Percentiles rank a stretch among this genome's conserved stretches.
Conservation (phyloP, 1,140 invertebrate species). For the Drosophila aff. region DNA sequence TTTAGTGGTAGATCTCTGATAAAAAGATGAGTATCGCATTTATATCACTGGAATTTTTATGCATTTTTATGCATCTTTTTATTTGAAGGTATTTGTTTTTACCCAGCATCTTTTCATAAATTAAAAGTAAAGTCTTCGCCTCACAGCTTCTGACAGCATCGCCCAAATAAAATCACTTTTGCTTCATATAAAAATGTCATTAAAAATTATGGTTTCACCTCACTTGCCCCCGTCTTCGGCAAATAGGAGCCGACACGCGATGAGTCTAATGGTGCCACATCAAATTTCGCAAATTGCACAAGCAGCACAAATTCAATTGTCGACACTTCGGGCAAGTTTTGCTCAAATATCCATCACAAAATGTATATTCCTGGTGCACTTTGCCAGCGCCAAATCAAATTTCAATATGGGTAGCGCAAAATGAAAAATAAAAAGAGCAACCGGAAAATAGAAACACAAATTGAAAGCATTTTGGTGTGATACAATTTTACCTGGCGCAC, state of each 20-base stretch:
- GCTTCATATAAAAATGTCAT: slow-evolving; percentile 74
- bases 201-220: slow-evolving; percentile 70
- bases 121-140: slow-evolving; percentile 1
- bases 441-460: slow-evolving; percentile 47
- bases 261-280: slow-evolving; percentile 61
- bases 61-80: no score
- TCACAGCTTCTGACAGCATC: neutral
- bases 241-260: slow-evolving; percentile 26
- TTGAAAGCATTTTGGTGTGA: slow-evolving; percentile 65
- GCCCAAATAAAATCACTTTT: slow-evolving; percentile 75
- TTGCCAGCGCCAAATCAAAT: slow-evolving; percentile 71
- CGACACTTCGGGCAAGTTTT: slow-evolving; percentile 70
- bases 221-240: neutral
- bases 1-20: no score
- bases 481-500: slow-evolving; percentile 49
- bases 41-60: neutral
- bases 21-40: no score
- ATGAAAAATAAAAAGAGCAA: slow-evolving; percentile 41
- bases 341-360: slow-evolving; percentile 68
- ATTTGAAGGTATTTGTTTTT: neutral
- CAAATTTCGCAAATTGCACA: slow-evolving; percentile 60
- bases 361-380: slow-evolving; percentile 67
- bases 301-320: slow-evolving; percentile 63
- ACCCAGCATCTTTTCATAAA: neutral
- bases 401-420: slow-evolving; percentile 65